Base-by-base conservation (phyloP, 2,113 vertebrate species). In the Chloropsis cyanopogon region DNA sequence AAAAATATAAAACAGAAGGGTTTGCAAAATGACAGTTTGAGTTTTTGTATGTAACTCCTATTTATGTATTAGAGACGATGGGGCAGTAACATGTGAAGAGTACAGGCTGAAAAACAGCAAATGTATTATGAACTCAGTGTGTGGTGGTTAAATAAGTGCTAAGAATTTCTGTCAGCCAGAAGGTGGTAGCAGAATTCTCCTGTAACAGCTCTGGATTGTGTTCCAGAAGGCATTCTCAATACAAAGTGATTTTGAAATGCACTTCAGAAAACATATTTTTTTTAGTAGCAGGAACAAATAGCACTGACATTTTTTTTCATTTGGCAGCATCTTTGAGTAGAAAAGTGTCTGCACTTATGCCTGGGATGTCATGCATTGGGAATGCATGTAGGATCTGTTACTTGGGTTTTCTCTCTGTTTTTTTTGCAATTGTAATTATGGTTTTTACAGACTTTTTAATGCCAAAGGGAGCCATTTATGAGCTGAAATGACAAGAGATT, bases 121-220 rank as follows among this genome's bases (percentile, higher is more conserved):
- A 44, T 1, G 4, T 2, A 0, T 75, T 53, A 53, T 1, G 3
- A 93, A 18, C 77, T 82, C n/a, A 2, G 31, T 56, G 60, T 75
- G 11, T 4, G 6, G 57, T 71, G 76, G 61, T 86, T 92, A 82
- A 75, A 25, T 76, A 87, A 83, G 77, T 64, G 72, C 42, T 56
- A 90, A 82, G 70, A 82, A 24, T 91, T 91, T 28, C 78, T 93
- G 69, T 54, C 65, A 82, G 47, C 97, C 98, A 98, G 95, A 92
- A 97, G 98, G 95, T 98, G 98, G 97, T 96, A 98, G 96, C 95
- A 98, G 95, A 97, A 93, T 92, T 88, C 96, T 95, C 93, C 76
- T 82, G 35, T 69, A 88, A 87, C 86, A 61, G 54, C 23, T 56
- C 82, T 33, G 63, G 39, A 42, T 75, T 53, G 47, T 77, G 86